Percentiles rank a stretch among this genome's conserved stretches.
Conservation (phyloP, 2,888 invertebrate genomes). For the Laothoe populi region DNA sequence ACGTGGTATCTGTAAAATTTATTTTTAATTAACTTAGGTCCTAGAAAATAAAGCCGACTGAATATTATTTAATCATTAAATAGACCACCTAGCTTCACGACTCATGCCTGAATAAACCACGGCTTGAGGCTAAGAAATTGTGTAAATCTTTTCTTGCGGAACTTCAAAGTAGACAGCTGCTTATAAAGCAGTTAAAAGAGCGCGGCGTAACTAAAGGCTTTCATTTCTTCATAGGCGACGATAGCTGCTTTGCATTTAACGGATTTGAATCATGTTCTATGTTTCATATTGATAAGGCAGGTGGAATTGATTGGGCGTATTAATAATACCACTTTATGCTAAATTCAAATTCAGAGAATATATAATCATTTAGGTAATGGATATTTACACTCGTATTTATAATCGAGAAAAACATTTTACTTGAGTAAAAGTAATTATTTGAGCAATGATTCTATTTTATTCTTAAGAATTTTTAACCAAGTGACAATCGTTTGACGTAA, state of each 20-base stretch:
- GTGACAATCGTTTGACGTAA: no score
- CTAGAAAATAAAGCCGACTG: background rate
- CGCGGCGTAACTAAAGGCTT: background rate
- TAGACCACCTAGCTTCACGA: background rate
- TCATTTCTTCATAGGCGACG: constrained; percentile 8
- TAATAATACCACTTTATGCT: no score
- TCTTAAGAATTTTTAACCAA: no score
- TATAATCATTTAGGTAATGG: no score
- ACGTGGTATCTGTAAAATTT: background rate
- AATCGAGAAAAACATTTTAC: no score
- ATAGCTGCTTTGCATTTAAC: background rate
- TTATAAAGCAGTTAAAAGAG: constrained; percentile 12
- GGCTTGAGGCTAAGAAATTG: background rate
- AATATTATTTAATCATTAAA: background rate
- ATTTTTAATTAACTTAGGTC: background rate
- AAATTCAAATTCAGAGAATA: no score
- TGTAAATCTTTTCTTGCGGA: background rate
- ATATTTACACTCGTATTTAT: no score
- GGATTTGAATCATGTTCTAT: background rate
- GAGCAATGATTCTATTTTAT: no score
- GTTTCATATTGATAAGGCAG: no score
- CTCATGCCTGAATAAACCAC: background rate
- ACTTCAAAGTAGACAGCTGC: constrained; percentile 1
- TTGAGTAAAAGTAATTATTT: no score
- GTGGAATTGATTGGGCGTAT: no score